phyloP scores from a whole-genome alignment of 2,888 invertebrate species.

The Nasonovia ribisnigri region DNA sequence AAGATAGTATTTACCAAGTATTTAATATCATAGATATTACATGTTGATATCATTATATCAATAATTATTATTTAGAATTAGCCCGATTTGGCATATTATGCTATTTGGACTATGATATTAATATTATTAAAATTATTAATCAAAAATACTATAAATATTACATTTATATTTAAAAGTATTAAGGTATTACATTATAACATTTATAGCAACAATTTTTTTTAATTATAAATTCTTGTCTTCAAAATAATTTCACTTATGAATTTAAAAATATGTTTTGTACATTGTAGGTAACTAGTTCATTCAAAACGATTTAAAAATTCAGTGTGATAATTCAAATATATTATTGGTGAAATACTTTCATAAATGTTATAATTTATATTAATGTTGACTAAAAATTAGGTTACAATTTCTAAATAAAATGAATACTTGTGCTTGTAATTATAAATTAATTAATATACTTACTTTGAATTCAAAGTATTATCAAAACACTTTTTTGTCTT shows the following conservation, averaged over 20 bases:
- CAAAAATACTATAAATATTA: background rate
- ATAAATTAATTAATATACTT: background rate
- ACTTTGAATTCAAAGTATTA: conserved; percentile 16
- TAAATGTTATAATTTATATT: background rate
- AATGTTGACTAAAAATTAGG: background rate
- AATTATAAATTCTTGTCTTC: background rate
- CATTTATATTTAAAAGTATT: background rate
- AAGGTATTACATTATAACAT: too few relatives aligned
- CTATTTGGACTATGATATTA: too few relatives aligned
- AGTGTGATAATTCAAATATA: background rate
- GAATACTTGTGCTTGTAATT: background rate
- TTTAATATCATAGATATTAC: too few relatives aligned
- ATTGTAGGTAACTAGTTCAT: background rate
- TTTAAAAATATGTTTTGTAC: background rate
- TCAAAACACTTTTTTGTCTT: background rate
- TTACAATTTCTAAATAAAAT: conserved; percentile 21
- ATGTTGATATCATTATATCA: too few relatives aligned
- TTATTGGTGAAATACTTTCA: background rate
- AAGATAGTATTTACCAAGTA: too few relatives aligned
- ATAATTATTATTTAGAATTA: too few relatives aligned
- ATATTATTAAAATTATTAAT: background rate
- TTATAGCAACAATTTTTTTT: background rate
- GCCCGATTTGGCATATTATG: too few relatives aligned
- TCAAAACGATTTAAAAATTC: background rate
- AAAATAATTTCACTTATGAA: background rate